These are phyloP conservation scores for Malurus alboscapulatus DNA, from an alignment of 2,113 vertebrate genomes.

Conservation along the genomic window DNA sequence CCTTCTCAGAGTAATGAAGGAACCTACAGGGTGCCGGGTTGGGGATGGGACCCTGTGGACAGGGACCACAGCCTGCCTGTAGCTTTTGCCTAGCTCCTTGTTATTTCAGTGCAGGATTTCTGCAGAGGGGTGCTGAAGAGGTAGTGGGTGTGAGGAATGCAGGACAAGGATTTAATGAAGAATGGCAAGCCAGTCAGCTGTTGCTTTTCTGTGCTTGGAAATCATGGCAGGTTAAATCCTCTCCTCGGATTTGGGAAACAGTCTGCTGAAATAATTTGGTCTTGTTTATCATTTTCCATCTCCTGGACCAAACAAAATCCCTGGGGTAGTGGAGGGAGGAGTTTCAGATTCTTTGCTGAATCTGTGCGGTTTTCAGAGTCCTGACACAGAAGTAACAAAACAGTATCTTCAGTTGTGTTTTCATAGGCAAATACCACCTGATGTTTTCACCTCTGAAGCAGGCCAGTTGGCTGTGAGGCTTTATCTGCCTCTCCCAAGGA, in stretches of 20 bases:
- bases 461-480: rapidly evolving
- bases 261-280: neutral
- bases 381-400: neutral
- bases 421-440: neutral
- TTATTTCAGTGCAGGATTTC: neutral
- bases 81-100: rapidly evolving
- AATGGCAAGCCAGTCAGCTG: neutral
- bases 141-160: neutral
- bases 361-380: neutral
- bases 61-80: neutral
- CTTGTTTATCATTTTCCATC: neutral
- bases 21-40: neutral
- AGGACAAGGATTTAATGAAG: neutral
- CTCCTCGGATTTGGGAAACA: neutral
- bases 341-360: neutral
- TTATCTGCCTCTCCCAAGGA: neutral
- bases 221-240: neutral
- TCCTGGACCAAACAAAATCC: neutral
- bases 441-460: neutral
- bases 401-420: neutral
- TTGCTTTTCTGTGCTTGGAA: neutral
- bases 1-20: neutral
- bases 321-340: neutral
- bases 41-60: neutral
- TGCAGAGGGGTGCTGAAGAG: neutral